Conservation (phyloP, 2,113 vertebrate genomes). For the Cromileptes altivelis region DNA sequence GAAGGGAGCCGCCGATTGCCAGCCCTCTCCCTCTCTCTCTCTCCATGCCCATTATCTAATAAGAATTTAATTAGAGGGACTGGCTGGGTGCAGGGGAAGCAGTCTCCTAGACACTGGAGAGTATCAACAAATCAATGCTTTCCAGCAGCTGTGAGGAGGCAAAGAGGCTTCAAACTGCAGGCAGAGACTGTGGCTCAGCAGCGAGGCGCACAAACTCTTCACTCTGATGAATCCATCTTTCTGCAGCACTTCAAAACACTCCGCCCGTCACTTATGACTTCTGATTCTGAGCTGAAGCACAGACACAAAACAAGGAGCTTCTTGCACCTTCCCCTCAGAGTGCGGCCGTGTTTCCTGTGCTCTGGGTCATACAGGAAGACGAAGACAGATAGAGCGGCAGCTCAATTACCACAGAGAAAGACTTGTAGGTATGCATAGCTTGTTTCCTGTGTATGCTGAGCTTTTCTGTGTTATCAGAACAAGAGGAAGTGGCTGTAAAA, state of each 20-base stretch:
- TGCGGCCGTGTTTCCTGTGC: neutral
- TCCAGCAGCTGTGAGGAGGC: constrained; percentile 29
- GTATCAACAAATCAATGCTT: constrained; percentile 62
- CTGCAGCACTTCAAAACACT: neutral
- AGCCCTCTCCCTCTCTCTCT: constrained; percentile 30
- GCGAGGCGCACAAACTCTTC: neutral
- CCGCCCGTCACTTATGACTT: neutral
- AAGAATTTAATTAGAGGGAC: constrained; percentile 77
- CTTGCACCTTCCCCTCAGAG: neutral
- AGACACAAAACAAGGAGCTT: neutral
- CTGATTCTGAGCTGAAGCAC: neutral
- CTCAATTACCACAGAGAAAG: neutral
- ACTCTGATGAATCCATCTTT: neutral
- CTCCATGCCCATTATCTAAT: constrained; percentile 68
- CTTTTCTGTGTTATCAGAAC: constrained; percentile 6
- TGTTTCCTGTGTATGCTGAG: neutral
- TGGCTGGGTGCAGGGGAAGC: constrained; percentile 28
- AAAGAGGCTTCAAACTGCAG: constrained; percentile 9
- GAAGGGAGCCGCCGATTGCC: constrained; percentile 34
- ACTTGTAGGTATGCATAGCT: neutral
- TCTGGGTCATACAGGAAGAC: constrained; percentile 18
- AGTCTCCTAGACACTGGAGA: constrained; percentile 36
- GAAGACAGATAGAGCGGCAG: neutral
- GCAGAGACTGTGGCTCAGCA: neutral
- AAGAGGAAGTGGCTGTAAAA: constrained; percentile 26